These are phyloP conservation scores for Tachysurus vachellii DNA, from an alignment of 2,113 vertebrate genomes.

Conservation along the genomic window DNA sequence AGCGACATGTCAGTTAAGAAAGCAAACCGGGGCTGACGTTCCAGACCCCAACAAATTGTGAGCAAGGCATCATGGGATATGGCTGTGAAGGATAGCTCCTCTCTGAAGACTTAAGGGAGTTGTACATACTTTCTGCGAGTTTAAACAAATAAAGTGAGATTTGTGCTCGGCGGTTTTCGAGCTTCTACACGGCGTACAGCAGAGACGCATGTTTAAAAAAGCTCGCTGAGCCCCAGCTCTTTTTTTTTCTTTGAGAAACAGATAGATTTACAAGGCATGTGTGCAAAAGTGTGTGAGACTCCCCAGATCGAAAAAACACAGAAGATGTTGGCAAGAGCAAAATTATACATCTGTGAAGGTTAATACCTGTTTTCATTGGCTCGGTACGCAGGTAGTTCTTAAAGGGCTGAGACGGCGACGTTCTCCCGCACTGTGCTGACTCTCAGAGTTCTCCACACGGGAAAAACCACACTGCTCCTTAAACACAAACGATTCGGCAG, in stretches of 20 bases:
- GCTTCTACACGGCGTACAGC: constrained; percentile 4
- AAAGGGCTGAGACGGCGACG: constrained; percentile 56
- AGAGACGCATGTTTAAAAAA: constrained; percentile 27
- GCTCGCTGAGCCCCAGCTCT: constrained; percentile 11
- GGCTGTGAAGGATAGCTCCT: not conserved
- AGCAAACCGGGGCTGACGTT: not conserved
- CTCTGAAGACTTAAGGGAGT: constrained; percentile 27
- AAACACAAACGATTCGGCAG: constrained; percentile 21
- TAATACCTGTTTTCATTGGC: constrained; percentile 72
- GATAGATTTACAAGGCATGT: constrained; percentile 59
- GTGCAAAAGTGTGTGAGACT: constrained; percentile 57
- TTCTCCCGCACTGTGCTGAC: constrained; percentile 62
- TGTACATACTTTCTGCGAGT: constrained; percentile 49
- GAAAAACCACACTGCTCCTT: constrained; percentile 22
- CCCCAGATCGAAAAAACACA: constrained; percentile 55
- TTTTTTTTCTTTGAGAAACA: constrained; percentile 47
- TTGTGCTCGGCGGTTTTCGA: constrained; percentile 33
- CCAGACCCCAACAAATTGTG: not conserved
- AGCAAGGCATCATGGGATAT: no score
- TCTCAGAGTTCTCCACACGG: constrained; percentile 50
- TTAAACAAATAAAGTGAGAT: constrained; percentile 55
- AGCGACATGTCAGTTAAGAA: not conserved
- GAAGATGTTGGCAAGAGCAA: constrained; percentile 57
- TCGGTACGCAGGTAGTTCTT: constrained; percentile 59
- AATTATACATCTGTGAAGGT: constrained; percentile 64